Evolutionary conservation across 2,888 invertebrate species (phyloP), one percentile per base, ranked within the genome.

Genomic region (Crocallis elinguaria): DNA sequence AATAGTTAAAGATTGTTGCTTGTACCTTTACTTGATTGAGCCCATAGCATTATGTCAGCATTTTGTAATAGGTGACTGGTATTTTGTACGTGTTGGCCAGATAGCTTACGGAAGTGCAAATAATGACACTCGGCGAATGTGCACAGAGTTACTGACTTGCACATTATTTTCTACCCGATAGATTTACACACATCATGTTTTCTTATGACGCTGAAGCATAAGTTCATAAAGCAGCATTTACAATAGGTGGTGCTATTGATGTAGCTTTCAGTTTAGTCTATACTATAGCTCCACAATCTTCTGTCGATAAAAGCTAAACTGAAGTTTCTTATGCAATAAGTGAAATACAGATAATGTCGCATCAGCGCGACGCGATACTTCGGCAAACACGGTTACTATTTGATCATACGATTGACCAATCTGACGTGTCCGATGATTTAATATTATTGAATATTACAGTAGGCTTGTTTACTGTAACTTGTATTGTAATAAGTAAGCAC

Each of bases 271-370:
- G 9, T 16, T 29, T 1, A 5, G 12, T 11, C 29, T 11, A n/a
- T n/a, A n/a, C n/a, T n/a, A 9, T 16, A 36, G 29, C 45, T 13
- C 13, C n/a, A 32, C 23, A 41, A 27, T 42, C 27, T 36, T 12
- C 29, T 36, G 9, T 14, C 8, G 11, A 14, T 36, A 41, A 36
- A 42, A 39, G 39, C 25, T 41, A 21, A 23, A 23, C 41, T 33
- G 9, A 29, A 46, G 35, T 54, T 49, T 43, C 37, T 64, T 61
- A 49, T 53, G 64, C 53, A 64, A 64, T 46, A 64, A 65, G 65
- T 61, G 62, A 62, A 62, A 62, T 57, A 59, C 59, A 57, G 57
- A 60, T 60, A 61, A 55, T 57, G 56, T 57, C 57, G 51, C 58
- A 52, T 54, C 60, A 54, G 53, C 46, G 53, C 52, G 48, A 56